Conservation (phyloP, 2,888 invertebrate genomes). For the Chironomus tentans region DNA sequence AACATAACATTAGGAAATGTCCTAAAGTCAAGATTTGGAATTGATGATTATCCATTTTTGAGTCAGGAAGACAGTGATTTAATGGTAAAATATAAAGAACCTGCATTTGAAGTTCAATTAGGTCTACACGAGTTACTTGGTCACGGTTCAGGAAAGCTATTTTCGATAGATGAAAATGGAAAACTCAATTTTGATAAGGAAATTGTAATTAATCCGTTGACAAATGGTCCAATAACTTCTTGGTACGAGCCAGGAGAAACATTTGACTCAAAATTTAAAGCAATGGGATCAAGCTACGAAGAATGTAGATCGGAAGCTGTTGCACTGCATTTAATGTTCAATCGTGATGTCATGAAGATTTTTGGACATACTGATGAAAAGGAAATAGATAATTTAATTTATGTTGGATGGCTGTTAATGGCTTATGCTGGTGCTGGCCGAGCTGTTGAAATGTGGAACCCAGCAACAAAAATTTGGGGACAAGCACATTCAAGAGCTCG, state of each 20-base stretch:
- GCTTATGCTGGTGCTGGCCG: constrained; percentile 78
- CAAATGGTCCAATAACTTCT: constrained; percentile 51
- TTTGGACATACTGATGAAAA: constrained; percentile 68
- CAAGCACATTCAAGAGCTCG: constrained; percentile 83
- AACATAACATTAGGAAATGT: constrained; percentile 97
- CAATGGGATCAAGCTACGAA: constrained; percentile 83
- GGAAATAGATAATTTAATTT: constrained; percentile 71
- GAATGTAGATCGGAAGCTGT: constrained; percentile 97
- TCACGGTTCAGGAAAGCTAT: constrained; percentile 91
- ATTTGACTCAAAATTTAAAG: constrained; percentile 83
- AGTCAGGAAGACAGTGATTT: constrained; percentile 64
- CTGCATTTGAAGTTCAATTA: constrained; percentile 84
- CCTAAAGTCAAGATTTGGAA: constrained; percentile 59
- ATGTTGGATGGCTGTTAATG: constrained; percentile 87
- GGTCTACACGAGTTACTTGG: constrained; percentile 91
- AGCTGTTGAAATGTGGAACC: constrained; percentile 83
- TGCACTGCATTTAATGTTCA: constrained; percentile 79
- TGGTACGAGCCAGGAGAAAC: constrained; percentile 87
- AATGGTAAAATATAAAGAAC: constrained; percentile 67
- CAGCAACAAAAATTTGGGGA: constrained; percentile 75
- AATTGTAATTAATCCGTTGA: constrained; percentile 58
- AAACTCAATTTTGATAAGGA: constrained; percentile 71
- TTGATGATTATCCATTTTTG: constrained; percentile 69
- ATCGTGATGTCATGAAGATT: constrained; percentile 63
- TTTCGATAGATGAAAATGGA: constrained; percentile 64